Base-by-base conservation (phyloP, 1,140 invertebrate species). In the Nymphalis io region DNA sequence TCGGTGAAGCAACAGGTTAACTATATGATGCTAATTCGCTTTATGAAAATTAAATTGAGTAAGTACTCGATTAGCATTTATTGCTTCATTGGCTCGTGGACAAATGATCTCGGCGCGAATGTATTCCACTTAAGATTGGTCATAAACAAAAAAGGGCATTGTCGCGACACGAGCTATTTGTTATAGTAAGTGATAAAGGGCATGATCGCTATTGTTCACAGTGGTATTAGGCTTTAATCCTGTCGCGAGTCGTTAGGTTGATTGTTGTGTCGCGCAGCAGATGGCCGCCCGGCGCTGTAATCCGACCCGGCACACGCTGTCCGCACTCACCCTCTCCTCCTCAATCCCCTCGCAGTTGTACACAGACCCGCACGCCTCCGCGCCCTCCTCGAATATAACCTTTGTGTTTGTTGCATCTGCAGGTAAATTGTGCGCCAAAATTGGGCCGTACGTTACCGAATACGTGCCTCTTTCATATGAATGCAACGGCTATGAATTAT, bases 391-490 rank as follows among this genome's bases (percentile, higher is more conserved):
- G 77, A 76, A 88, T 85, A 88, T 84, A 84, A 78, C 86, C 85
- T 90, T 90, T 90, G 88, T 90, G 85, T 86, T 86, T 85, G 85
- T 88, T 90, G 87, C 88, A 90, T 90, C 87, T 90, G 88, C 88
- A 90, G 88, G 88, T 90, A 89, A 89, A 89, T 90, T 89, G 87
- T 83, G 76, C 82, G 79, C 85, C 81, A 83, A 86, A 89, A 87
- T 89, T 87, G 87, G 85, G 81, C 83, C 80, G 85, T 87, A 85
- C 79, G 80, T 88, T 87, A 87, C 79, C 72, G 68, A 62, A 78
- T 82, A 84, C 83, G 83, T 87, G 83, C 62, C 62, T 51, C 62
- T 64, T 64, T 64, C 62, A 64, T 64, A 64, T 64, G 62, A 64
- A 64, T 86, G 83, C 85, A 84, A 80, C 76, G 73, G 78, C 75